Base-by-base conservation (phyloP, 2,113 vertebrate genomes). In the Galemys pyrenaicus region DNA sequence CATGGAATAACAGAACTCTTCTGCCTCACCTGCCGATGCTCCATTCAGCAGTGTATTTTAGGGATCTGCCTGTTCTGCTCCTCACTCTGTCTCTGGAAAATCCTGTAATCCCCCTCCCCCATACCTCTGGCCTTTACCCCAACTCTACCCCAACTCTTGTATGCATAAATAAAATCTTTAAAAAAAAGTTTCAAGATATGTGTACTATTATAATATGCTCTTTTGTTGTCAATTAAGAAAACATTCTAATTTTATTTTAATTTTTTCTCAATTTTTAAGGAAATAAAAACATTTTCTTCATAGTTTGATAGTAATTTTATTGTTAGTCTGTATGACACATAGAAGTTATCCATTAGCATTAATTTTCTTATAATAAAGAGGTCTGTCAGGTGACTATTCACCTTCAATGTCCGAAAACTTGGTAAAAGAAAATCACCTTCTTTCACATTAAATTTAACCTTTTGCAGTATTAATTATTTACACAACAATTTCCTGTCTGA, bases 401-500 rank as follows among this genome's bases (percentile, higher is more conserved):
- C 80, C 87, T 96, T 88, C 62, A 89, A 82, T 74, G 67, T 79
- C 87, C 37, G 3, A 90, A 96, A 79, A 19, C 22, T 49, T 49
- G 39, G 79, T 49, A 70, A 80, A 35, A 92, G 60, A 96, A 97
- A 96, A 92, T 95, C 84, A 94, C 44, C 83, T 81, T 87, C 75
- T 93, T 97, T 93, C 75, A 88, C 93, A 97, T 97, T 96, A 97
- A 92, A 90, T 88, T 73, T 94, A 96, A 96, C 89, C 94, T 96
- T 97, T 96, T 65, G 46, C 39, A 78, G 8, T 41, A 92, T 97
- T 92, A 97, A 96, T 96, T 96, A 96, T 96, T 96, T 92, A 96
- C 7, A 20, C 64, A 89, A 92, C 89, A 95, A 96, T 96, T 95
- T 95, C 58, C 86, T 96, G 84, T 86, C 84, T 85, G 65, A 94